Evolutionary conservation across 2,113 vertebrate genomes (phyloP).

Genomic region (Tautogolabrus adspersus): DNA sequence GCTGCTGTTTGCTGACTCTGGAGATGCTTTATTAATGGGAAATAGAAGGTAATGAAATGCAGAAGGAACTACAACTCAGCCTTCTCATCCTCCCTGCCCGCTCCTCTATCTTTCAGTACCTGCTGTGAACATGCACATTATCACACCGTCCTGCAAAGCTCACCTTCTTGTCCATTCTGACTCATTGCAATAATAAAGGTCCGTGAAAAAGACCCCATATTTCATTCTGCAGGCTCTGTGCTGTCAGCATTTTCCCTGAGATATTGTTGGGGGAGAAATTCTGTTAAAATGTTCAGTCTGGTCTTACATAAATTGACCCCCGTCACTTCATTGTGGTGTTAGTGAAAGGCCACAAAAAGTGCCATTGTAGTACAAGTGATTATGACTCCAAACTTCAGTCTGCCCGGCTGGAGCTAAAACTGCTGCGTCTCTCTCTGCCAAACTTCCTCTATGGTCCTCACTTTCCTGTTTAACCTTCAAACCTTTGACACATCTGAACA

Average conservation of each 20-base stretch:
- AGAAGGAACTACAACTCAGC: constrained; percentile 46
- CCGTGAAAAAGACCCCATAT: constrained; percentile 53
- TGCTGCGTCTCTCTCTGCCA: not conserved
- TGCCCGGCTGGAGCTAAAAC: constrained; percentile 3
- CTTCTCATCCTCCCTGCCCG: not conserved
- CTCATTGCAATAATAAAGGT: constrained; percentile 71
- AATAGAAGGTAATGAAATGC: constrained; percentile 70
- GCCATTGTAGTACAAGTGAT: constrained; percentile 51
- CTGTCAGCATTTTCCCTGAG: constrained; percentile 59
- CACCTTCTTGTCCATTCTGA: constrained; percentile 42
- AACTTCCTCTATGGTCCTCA: not conserved
- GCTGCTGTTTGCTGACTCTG: constrained; percentile 59
- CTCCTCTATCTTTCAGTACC: constrained; percentile 48
- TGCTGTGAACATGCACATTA: constrained; percentile 57
- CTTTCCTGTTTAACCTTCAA: not conserved
- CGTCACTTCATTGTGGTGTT: constrained; percentile 42
- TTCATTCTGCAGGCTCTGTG: constrained; percentile 35
- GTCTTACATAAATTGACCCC: constrained; percentile 40
- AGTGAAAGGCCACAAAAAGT: constrained; percentile 59
- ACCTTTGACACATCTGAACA: not conserved
- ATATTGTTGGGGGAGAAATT: constrained; percentile 36
- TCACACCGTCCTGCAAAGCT: constrained; percentile 41
- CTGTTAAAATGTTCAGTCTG: constrained; percentile 34
- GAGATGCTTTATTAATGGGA: constrained; percentile 67
- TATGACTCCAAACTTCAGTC: constrained; percentile 37